phyloP scores from a whole-genome alignment of 2,888 invertebrate genomes.

The Torymus aiolomorphi region DNA sequence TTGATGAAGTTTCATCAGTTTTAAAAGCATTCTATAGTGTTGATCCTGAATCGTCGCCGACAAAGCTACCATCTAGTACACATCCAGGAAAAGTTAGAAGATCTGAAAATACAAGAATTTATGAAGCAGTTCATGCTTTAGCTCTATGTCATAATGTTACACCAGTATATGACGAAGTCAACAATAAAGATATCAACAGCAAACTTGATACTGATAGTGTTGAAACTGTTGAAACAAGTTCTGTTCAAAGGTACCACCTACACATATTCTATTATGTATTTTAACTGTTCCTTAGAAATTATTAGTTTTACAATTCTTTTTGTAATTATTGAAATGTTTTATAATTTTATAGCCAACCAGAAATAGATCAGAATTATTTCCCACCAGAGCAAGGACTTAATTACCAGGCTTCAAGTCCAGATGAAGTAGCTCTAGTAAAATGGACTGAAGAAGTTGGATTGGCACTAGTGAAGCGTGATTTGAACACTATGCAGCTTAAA shows the following conservation, averaged over 20 bases:
- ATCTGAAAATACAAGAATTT: conserved; percentile 85
- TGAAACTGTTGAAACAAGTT: conserved; percentile 70
- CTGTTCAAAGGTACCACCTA: conserved; percentile 71
- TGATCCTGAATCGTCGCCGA: conserved; percentile 65
- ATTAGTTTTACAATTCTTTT: no score
- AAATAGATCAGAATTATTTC: conserved; percentile 79
- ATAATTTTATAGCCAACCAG: conserved; percentile 74
- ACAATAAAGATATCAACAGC: conserved; percentile 58
- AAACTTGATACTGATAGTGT: conserved; percentile 71
- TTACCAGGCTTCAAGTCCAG: conserved; percentile 87
- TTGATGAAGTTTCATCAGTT: conserved; percentile 82
- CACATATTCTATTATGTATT: neutral
- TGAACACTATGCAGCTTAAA: conserved; percentile 82
- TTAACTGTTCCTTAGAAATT: no score
- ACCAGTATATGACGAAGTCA: conserved; percentile 88
- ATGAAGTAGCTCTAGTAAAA: conserved; percentile 85
- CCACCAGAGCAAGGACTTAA: conserved; percentile 71
- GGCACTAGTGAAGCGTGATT: conserved; percentile 84
- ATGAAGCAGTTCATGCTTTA: conserved; percentile 93
- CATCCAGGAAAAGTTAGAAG: conserved; percentile 78
- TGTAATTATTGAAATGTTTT: neutral
- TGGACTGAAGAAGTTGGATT: conserved; percentile 86
- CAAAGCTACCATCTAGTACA: conserved; percentile 56
- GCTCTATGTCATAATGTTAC: conserved; percentile 99
- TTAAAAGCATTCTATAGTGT: conserved; percentile 67